Conservation (phyloP, 1,140 invertebrate genomes). For the Alviniconcha marisindica region DNA sequence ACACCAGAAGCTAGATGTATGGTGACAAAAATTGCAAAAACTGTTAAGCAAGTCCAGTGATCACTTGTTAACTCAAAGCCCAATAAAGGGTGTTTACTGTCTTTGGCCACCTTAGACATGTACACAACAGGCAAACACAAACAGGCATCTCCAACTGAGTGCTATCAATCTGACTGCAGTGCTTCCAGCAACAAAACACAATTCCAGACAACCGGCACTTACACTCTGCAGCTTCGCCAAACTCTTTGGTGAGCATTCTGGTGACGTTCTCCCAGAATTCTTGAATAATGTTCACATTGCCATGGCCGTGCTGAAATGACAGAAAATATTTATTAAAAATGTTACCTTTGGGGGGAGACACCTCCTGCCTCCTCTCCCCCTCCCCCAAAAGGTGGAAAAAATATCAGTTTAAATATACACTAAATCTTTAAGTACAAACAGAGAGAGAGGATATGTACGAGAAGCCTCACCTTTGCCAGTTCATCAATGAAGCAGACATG, state of each 20-base stretch:
- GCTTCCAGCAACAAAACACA: too few relatives aligned
- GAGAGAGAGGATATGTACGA: not conserved
- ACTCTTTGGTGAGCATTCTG: conserved; percentile 77
- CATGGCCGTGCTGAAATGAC: conserved; percentile 59
- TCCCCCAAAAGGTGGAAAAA: not conserved
- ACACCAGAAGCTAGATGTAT: too few relatives aligned
- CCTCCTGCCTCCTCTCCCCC: too few relatives aligned
- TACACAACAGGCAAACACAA: not conserved
- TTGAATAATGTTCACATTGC: conserved; percentile 76
- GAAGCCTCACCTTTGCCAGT: conserved; percentile 67
- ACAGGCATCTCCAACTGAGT: not conserved
- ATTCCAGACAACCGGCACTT: conserved; percentile 43
- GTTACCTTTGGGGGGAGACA: too few relatives aligned
- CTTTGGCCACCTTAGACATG: too few relatives aligned
- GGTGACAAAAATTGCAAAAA: too few relatives aligned
- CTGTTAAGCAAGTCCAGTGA: too few relatives aligned
- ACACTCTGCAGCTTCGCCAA: conserved; percentile 79
- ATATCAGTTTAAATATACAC: not conserved
- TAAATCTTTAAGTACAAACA: not conserved
- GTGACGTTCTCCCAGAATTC: conserved; percentile 80
- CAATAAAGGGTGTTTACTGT: too few relatives aligned
- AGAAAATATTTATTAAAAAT: not conserved
- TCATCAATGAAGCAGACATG: conserved; percentile 78
- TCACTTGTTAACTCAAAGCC: too few relatives aligned
- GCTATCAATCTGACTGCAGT: too few relatives aligned